Evolutionary conservation across 2,888 invertebrate genomes (phyloP).

Genomic region (Anodontia alba): DNA sequence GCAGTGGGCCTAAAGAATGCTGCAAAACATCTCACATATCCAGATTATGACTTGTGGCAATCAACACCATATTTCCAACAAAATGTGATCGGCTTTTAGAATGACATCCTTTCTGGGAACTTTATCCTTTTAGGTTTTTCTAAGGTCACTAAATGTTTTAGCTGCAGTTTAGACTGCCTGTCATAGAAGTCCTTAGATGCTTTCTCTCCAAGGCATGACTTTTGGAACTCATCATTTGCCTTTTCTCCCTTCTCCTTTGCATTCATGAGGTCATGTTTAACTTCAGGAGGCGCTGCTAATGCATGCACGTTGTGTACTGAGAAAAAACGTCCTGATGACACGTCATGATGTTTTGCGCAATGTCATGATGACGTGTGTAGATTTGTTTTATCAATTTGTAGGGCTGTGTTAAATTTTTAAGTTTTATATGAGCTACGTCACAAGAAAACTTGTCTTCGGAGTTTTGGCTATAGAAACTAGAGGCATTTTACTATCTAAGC

Average conservation of each 20-base stretch:
- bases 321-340: no score
- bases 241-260: neutral
- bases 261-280: neutral
- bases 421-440: no score
- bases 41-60: conserved; percentile 38
- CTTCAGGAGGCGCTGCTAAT: no score
- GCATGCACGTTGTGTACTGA: no score
- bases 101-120: conserved; percentile 2
- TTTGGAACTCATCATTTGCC: neutral
- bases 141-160: conserved; percentile 47
- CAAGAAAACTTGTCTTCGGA: no score
- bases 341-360: no score
- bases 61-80: conserved; percentile 43
- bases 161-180: conserved; percentile 41
- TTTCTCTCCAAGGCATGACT: conserved; percentile 18
- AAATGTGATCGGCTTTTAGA: conserved; percentile 15
- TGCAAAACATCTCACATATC: conserved; percentile 41
- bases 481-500: no score
- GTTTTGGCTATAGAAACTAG: no score
- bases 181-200: conserved; percentile 39
- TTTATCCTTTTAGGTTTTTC: neutral
- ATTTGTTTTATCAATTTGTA: no score
- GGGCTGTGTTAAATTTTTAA: no score
- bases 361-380: no score
- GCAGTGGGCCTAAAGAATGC: conserved; percentile 53